Percentiles rank a stretch among this genome's conserved stretches.
Evolutionary conservation across 2,888 invertebrate species (phyloP).

Genomic region (Deladenus siricidicola): DNA sequence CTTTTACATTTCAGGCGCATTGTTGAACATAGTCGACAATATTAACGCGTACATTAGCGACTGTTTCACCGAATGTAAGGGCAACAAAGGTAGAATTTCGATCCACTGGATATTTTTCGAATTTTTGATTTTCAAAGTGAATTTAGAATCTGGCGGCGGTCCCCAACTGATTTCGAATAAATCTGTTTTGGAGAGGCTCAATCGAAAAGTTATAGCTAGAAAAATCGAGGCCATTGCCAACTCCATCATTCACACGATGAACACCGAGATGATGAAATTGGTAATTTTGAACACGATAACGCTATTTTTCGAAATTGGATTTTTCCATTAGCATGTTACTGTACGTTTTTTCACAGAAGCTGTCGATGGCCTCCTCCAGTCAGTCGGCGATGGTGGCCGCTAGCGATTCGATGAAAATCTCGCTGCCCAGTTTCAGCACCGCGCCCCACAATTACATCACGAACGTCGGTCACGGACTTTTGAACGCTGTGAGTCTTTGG

Average conservation of each 20-base stretch:
- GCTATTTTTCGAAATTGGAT: neutral
- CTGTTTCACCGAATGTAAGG: neutral
- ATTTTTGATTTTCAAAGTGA: neutral
- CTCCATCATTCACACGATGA: conserved; percentile 28
- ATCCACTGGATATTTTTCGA: neutral
- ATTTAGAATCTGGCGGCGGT: too few relatives aligned
- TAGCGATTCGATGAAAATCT: conserved; percentile 17
- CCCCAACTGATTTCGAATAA: conserved; percentile 22
- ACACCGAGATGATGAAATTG: conserved; percentile 29
- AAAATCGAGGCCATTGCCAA: conserved; percentile 29
- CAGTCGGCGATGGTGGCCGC: too few relatives aligned
- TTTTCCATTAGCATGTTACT: neutral
- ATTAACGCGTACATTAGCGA: conserved; percentile 21
- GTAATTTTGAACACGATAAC: too few relatives aligned
- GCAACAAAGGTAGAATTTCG: neutral
- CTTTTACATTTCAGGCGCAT: conserved; percentile 13
- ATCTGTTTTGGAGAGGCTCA: conserved; percentile 27
- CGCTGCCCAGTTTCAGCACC: conserved; percentile 30
- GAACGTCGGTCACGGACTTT: conserved; percentile 31
- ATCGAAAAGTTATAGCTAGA: conserved; percentile 23
- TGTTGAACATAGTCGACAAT: conserved; percentile 25
- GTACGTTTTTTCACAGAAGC: conserved; percentile 16
- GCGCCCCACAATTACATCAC: conserved; percentile 37
- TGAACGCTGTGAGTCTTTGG: conserved; percentile 9
- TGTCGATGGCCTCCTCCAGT: neutral